These are phyloP conservation scores for Neomicropteryx cornuta DNA, from an alignment of 1,140 invertebrate genomes.

Conservation along the genomic window DNA sequence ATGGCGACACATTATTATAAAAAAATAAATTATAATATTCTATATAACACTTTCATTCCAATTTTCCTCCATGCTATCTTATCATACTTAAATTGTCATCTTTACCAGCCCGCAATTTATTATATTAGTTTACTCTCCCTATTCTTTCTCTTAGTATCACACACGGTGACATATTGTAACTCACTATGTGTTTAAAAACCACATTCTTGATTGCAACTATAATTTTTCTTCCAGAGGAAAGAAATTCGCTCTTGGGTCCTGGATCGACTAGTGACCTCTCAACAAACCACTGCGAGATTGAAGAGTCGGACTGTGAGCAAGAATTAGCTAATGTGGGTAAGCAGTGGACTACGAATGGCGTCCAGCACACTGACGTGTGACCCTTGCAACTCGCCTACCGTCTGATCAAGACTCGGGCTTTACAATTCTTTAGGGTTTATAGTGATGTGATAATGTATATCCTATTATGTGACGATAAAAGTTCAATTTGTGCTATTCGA, in stretches of 20 bases:
- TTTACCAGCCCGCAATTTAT: no score
- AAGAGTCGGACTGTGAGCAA: constrained; percentile 71
- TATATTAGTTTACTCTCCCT: no score
- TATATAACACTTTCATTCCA: no score
- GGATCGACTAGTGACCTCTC: constrained; percentile 76
- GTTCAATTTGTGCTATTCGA: no score
- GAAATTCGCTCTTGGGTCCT: constrained; percentile 58
- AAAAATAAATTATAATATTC: no score
- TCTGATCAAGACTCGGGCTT: constrained; percentile 14
- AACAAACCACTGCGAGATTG: constrained; percentile 82
- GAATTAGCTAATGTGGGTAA: constrained; percentile 10
- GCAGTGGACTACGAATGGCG: constrained; percentile 12
- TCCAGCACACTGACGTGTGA: constrained; percentile 34
- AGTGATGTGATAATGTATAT: no score
- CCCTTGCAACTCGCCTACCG: constrained; percentile 21
- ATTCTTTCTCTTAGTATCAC: no score
- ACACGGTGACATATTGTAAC: neutral
- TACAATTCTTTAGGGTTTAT: no score
- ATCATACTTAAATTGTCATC: no score
- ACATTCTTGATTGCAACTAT: neutral
- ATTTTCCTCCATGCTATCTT: no score
- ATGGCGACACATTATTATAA: no score
- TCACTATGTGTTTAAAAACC: neutral
- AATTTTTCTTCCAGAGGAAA: constrained; percentile 45
- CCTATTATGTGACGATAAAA: no score